Conservation (phyloP, 2,113 vertebrate genomes). For the Tricholaema leucomelas region DNA sequence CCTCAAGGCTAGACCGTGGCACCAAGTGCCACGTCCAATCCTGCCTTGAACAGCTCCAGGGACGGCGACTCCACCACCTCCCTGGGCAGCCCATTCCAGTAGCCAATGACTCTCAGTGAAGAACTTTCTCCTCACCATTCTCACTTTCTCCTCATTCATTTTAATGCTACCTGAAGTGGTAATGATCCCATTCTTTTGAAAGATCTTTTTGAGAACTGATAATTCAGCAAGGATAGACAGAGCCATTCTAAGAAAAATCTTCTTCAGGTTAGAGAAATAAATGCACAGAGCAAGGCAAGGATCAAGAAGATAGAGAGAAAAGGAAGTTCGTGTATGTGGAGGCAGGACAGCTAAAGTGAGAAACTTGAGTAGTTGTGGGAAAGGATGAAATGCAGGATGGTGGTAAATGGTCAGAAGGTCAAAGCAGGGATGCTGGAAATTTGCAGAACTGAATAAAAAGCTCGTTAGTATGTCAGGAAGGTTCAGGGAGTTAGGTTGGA, state of each 20-base stretch:
- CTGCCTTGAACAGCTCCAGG: too few species aligned
- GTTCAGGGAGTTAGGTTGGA: not conserved
- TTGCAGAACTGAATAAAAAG: not conserved
- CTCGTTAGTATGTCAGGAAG: not conserved
- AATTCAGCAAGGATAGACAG: not conserved
- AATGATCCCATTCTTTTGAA: not conserved
- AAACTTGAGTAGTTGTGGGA: not conserved
- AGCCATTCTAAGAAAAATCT: not conserved
- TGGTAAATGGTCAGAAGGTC: not conserved
- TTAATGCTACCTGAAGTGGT: not conserved
- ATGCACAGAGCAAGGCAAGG: not conserved
- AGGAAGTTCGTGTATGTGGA: not conserved
- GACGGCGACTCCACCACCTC: too few species aligned
- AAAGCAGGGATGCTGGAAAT: not conserved
- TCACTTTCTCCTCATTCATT: too few species aligned
- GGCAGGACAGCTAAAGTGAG: not conserved
- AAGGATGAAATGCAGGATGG: not conserved
- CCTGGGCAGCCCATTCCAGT: too few species aligned
- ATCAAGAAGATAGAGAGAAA: not conserved
- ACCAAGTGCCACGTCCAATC: too few species aligned
- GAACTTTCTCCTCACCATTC: too few species aligned
- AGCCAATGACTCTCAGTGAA: too few species aligned
- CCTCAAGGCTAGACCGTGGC: too few species aligned
- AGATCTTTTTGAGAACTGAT: not conserved
- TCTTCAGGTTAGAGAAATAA: not conserved